Percentiles rank a stretch among this genome's conserved stretches.
phyloP scores from a whole-genome alignment of 2,113 vertebrate species.

The Cynocephalus volans region DNA sequence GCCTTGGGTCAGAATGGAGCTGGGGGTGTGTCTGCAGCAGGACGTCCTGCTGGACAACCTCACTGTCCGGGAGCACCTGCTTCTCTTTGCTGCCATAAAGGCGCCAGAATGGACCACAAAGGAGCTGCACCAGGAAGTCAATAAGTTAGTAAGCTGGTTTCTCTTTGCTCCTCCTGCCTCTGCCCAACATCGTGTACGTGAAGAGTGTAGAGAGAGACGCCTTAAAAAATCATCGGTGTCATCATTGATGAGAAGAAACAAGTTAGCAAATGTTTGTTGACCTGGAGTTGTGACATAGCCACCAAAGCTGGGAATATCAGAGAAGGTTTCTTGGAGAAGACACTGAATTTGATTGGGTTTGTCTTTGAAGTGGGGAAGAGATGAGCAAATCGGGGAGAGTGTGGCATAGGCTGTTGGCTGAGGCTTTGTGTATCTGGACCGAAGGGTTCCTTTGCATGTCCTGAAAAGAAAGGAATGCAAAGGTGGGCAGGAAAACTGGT shows the following conservation, averaged over 20 bases:
- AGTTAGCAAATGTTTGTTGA: not conserved
- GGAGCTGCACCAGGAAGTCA: constrained; percentile 80
- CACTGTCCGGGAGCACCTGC: constrained; percentile 93
- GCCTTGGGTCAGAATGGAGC: constrained; percentile 88
- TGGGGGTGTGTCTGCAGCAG: constrained; percentile 95
- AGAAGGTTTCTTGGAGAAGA: not conserved
- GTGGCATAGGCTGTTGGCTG: rapidly evolving
- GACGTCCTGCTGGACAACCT: constrained; percentile 93
- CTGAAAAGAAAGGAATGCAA: not conserved
- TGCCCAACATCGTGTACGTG: no score
- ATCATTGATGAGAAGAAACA: not conserved
- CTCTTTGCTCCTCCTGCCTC: rapidly evolving
- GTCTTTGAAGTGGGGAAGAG: not conserved
- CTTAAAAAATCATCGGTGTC: not conserved
- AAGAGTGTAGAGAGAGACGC: rapidly evolving
- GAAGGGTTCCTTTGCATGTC: not conserved
- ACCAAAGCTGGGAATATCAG: not conserved
- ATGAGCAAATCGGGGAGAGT: not conserved
- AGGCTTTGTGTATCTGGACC: not conserved
- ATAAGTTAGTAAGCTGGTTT: constrained; percentile 60
- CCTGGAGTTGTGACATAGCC: not conserved
- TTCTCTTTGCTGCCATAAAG: constrained; percentile 92
- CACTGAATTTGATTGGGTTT: not conserved
- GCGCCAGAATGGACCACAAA: constrained; percentile 78
- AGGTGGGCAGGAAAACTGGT: no score